Base-by-base conservation (phyloP, 2,797 vertebrate genomes). In the Brachyrhaphis roseni region DNA sequence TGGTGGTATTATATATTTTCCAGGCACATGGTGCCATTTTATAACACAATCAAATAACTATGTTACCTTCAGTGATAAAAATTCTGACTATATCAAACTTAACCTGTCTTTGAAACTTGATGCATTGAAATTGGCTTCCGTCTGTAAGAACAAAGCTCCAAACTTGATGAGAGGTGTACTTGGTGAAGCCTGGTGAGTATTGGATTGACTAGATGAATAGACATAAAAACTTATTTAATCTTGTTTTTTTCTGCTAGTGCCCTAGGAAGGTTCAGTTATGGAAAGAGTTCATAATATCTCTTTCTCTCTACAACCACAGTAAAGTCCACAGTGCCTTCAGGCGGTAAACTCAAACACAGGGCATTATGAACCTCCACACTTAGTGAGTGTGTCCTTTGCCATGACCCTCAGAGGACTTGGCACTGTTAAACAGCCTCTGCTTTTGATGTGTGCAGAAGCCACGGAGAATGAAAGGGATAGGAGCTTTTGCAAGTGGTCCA, bases 401-500 rank as follows among this genome's bases (percentile, higher is more conserved):
- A 28, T 76, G 84, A 86, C 88, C 83, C 36, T 1, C 81, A 72
- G 82, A 15, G 77, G 82, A 85, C 83, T 84, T 74, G 53, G 87
- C 68, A 2, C 73, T 76, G 88, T 86, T 86, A 87, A 90, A 88
- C 84, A 89, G 79, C 84, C 79, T 77, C 76, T 59, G 78, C 86
- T 86, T 90, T 83, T 87, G 78, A 89, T 87, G 82, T 79, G 28
- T 36, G 57, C 43, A 1, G 23, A 74, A 84, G 80, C 77, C 86
- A 84, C 36, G 80, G 81, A 83, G 86, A 90, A 84, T 81, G 80
- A 89, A 86, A 87, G 75, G 76, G 59, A 80, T 39, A 75, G 85
- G 86, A 73, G 84, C 87, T 94, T 93, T 91, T 87, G 86, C 86
- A 91, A 89, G 80, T 74, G 88, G 71, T 81, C 71, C n/a, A 34